These are phyloP conservation scores for Cheilosia grossa DNA, from an alignment of 2,888 invertebrate genomes.

Conservation along the genomic window DNA sequence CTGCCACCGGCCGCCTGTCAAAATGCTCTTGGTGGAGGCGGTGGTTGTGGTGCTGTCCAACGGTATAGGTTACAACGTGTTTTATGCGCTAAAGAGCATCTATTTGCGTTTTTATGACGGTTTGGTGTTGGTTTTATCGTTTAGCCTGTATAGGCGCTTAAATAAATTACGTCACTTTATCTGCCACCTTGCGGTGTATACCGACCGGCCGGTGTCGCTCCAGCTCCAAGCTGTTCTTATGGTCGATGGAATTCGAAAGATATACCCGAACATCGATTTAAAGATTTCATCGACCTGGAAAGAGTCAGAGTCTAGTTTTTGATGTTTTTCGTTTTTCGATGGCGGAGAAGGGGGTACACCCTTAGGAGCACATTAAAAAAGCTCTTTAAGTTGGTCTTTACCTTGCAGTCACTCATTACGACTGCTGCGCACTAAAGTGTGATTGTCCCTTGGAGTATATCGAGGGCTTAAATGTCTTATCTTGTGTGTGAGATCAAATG, in stretches of 20 bases:
- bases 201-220: conserved; percentile 36
- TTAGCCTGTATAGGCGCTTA: conserved; percentile 52
- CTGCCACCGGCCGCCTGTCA: neutral
- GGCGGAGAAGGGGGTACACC: neutral
- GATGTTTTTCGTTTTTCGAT: too few species aligned
- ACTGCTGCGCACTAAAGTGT: conserved; percentile 29
- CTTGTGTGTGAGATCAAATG: conserved; percentile 48
- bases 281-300: conserved; percentile 52
- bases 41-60: conserved; percentile 45
- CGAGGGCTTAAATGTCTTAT: conserved; percentile 43
- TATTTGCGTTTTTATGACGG: conserved; percentile 71
- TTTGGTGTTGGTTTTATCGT: conserved; percentile 73
- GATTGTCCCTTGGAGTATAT: conserved; percentile 23
- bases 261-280: conserved; percentile 29
- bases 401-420: conserved; percentile 30
- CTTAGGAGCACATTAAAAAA: conserved; percentile 44
- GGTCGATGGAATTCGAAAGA: conserved; percentile 9
- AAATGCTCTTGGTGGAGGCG: neutral
- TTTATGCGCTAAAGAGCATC: conserved; percentile 67
- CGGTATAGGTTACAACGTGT: conserved; percentile 68
- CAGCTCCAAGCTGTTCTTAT: conserved; percentile 2
- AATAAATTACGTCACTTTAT: conserved; percentile 65
- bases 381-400: conserved; percentile 34
- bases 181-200: conserved; percentile 45
- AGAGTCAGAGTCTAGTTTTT: conserved; percentile 8